These are phyloP conservation scores for Anguilla obscura DNA, from an alignment of 2,797 vertebrate species.

Conservation along the genomic window DNA sequence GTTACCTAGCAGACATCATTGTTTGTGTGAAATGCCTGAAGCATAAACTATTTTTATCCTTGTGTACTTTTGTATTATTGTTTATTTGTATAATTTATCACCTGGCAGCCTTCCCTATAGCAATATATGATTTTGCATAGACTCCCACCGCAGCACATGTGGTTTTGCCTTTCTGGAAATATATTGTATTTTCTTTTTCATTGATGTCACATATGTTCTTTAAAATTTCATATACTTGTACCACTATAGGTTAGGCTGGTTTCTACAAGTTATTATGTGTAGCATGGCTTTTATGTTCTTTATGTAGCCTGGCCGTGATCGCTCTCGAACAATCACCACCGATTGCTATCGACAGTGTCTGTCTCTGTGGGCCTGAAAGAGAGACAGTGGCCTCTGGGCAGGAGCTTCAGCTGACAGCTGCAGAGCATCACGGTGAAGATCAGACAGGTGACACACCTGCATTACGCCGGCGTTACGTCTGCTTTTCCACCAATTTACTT, in stretches of 20 bases:
- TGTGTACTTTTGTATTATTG: neutral
- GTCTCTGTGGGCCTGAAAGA: constrained; percentile 8
- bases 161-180: neutral
- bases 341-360: constrained; percentile 14
- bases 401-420: neutral
- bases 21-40: neutral
- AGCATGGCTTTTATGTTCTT: neutral
- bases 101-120: neutral
- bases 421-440: neutral
- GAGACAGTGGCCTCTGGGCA: neutral
- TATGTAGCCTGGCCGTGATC: neutral
- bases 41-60: neutral
- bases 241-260: neutral
- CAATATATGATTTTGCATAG: neutral
- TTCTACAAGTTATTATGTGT: neutral
- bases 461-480: neutral
- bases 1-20: neutral
- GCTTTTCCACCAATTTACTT: neutral
- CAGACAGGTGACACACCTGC: constrained; percentile 6
- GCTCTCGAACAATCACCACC: neutral
- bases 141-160: neutral
- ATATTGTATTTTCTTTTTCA: neutral
- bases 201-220: neutral
- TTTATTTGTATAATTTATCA: constrained; percentile 7
- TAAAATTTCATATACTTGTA: neutral